Base-by-base conservation (phyloP, 2,888 invertebrate species). In the Caenorhabditis zanzibari region DNA sequence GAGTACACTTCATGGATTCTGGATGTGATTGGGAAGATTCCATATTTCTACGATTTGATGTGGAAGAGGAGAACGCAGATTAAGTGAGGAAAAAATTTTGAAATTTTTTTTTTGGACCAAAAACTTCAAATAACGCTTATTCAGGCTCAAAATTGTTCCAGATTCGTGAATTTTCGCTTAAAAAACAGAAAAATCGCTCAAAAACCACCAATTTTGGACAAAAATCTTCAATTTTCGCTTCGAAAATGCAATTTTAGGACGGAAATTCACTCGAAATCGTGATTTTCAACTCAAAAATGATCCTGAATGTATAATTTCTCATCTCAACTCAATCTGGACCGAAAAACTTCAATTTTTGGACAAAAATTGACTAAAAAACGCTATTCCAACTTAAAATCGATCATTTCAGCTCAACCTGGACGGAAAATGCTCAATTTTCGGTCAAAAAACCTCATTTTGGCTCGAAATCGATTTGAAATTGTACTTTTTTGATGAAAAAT, bases 31-130 rank as follows among this genome's bases (percentile, higher is more conserved):
- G 71, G 76, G 9, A 82, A 77, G 38, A 38, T 85, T 16, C 66
- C 71, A 12, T 81, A 61, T 28, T 54, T 88, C 4, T 22, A 76
- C 16, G 56, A 59, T 26, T 59, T 88, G 26, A 77, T 85, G 14
- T 87, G 85, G 81, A 74, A 85, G n/a, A 71, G 88, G 44, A 73
- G 76, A 63, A 19, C 54, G 32, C 88, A 88, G 61, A 84, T 88
- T 14, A 83, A 75, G 86, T 86, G 38, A 49, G 76, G 22, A 41
- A 9, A 12, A 61, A 61, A 22, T 52, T 22, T 22, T 12, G 26
- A 28, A 56, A 56, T n/a, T n/a, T n/a, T n/a, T n/a, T 32, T 32
- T 32, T 32, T 49, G 49, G 3, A 19, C 19, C 19, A 19, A 19
- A 49, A 44, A 44, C n/a, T 2, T 5, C 44, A 2, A 44, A 44